Evolutionary conservation across 2,888 invertebrate genomes (phyloP), one percentile per base, ranked within the genome.

Genomic region (Caenorhabditis becei): DNA sequence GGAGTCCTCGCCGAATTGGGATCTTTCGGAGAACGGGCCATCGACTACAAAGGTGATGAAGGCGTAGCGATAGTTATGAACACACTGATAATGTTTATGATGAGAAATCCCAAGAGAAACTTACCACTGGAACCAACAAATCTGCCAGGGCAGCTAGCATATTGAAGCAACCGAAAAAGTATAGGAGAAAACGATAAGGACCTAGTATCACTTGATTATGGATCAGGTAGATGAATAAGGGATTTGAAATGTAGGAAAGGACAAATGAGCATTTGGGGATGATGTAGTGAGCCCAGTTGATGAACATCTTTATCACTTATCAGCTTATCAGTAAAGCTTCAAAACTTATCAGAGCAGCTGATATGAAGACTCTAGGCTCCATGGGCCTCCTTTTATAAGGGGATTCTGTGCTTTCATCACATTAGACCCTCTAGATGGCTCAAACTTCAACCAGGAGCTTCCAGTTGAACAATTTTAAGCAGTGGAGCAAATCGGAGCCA

Each of bases 1-100:
- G 7, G 70, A 44, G 10, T 24, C 20, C 26, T 70, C 70, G 16
- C 70, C 70, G 32, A 35, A 53, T 2, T 35, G 47, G 11, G 61
- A 70, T 51, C 59, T 51, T 61, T 70, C 51, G 10, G 56, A 66
- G 44, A 66, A 66, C 3, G 56, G 54, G 3, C 66, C 66, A 18
- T 56, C 66, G 20, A 28, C 56, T 8, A 56, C 4, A 14, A 23
- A 44, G 7, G 54, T 41, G 66, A 66, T 54, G 54, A 24, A 66
- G 1, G 66, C 56, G 44, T 41, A 56, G 7, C 56, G 66, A 20
- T 66, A 66, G 14, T 16, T 16, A 20, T 18, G 44, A 0, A 66
- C 66, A 1, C 54, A 54, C 66, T 66, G 28, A 20, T 44, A 63
- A 4, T 51, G 3, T 4, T 28, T 18, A n/a, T 0, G 18, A 49